Percentiles rank a stretch among this genome's conserved stretches.
phyloP scores from a whole-genome alignment of 1,140 invertebrate species.

The Drosophila busckii region DNA sequence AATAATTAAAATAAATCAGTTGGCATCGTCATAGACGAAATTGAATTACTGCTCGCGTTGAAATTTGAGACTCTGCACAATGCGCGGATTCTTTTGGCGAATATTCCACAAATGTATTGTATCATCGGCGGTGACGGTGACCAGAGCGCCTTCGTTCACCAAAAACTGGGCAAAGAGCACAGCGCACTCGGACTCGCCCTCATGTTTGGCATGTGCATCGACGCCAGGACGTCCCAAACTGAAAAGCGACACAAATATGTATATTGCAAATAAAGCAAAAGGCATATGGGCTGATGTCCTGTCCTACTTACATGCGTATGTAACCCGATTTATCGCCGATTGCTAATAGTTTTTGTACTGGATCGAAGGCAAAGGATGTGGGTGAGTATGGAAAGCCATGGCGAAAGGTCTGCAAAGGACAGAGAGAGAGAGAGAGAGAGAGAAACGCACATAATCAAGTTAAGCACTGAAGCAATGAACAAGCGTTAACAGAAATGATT shows the following conservation, averaged over 20 bases:
- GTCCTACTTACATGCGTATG: slow-evolving; percentile 90
- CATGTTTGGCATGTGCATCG: slow-evolving; percentile 94
- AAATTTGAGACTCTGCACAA: slow-evolving; percentile 97
- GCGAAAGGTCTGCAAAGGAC: slow-evolving; percentile 92
- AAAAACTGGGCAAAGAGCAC: slow-evolving; percentile 96
- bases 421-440: not conserved
- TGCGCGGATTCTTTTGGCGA: slow-evolving; percentile 95
- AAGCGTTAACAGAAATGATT: not conserved
- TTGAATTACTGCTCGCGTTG: slow-evolving; percentile 93
- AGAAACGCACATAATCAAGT: not conserved
- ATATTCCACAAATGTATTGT: slow-evolving; percentile 98
- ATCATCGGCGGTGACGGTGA: slow-evolving; percentile 97
- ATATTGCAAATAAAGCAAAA: no score
- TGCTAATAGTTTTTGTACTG: slow-evolving; percentile 96
- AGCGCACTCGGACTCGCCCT: slow-evolving; percentile 83
- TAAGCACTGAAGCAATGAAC: no score
- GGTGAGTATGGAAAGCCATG: slow-evolving; percentile 99
- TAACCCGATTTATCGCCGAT: slow-evolving; percentile 98
- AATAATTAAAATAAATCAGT: not conserved
- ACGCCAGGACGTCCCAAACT: slow-evolving; percentile 97
- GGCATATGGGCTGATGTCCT: not conserved
- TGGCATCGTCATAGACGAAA: not conserved
- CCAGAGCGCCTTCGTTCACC: slow-evolving; percentile 96
- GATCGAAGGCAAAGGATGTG: slow-evolving; percentile 97
- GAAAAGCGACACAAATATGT: slow-evolving; percentile 15